A percentile compares a stretch with the other conserved stretches of the same genome.
Evolutionary conservation across 2,113 vertebrate species (phyloP).

Genomic region (Bubo bubo): DNA sequence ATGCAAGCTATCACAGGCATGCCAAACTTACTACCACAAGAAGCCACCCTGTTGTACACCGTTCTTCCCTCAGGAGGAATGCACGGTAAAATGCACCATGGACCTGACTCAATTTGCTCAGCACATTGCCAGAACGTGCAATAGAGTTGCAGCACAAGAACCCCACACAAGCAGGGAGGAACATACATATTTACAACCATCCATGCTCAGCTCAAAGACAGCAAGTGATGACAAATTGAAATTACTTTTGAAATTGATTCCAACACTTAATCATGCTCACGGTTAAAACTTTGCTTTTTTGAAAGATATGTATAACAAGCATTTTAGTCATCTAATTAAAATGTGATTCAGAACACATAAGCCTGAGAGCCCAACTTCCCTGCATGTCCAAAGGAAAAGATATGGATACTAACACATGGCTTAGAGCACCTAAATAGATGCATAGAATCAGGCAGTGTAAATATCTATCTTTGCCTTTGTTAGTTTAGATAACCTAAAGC

Average conservation of each 20-base stretch:
- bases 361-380: not conserved
- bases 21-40: not conserved
- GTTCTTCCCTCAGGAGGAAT: not conserved
- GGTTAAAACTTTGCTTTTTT: not conserved
- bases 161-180: not conserved
- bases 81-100: not conserved
- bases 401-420: not conserved
- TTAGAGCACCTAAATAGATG: not conserved
- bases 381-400: not conserved
- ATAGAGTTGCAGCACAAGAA: not conserved
- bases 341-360: not conserved
- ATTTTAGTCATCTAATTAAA: constrained; percentile 36
- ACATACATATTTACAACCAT: not conserved
- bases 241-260: not conserved
- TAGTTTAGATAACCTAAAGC: not conserved
- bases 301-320: not conserved
- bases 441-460: not conserved
- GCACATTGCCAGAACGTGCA: not conserved
- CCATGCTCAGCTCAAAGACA: not conserved
- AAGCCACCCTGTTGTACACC: not conserved
- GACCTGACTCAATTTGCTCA: not conserved
- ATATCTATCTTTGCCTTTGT: not conserved
- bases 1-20: not conserved
- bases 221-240: constrained; percentile 5
- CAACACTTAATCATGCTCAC: not conserved